Percentiles rank a stretch among this genome's conserved stretches.
phyloP scores from a whole-genome alignment of 2,888 invertebrate species.

The Macaria liturata region DNA sequence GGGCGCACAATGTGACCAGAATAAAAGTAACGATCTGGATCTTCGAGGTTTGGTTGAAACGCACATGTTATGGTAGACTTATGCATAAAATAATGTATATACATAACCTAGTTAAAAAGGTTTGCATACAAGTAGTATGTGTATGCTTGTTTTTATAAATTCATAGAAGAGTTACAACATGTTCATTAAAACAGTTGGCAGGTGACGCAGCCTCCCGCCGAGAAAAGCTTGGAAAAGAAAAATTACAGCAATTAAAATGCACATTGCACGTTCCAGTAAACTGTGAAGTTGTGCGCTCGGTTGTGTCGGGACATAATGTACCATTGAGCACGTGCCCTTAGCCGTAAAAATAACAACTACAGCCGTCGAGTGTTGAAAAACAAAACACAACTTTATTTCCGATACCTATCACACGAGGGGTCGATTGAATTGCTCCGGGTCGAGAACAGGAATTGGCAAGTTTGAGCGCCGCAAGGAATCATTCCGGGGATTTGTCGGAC shows the following conservation, averaged over 20 bases:
- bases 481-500: conserved; percentile 65
- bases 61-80: no score
- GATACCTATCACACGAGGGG: conserved; percentile 54
- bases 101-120: no score
- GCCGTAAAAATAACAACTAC: conserved; percentile 57
- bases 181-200: conserved; percentile 19
- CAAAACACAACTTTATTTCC: conserved; percentile 61
- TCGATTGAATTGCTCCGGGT: conserved; percentile 69
- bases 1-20: conserved; percentile 22
- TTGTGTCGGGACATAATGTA: conserved; percentile 36
- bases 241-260: conserved; percentile 27
- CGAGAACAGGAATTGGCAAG: conserved; percentile 57
- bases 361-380: conserved; percentile 49
- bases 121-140: no score
- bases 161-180: conserved; percentile 12
- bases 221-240: conserved; percentile 13
- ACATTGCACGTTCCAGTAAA: conserved; percentile 24
- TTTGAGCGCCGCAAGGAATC: conserved; percentile 54
- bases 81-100: no score
- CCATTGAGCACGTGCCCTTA: conserved; percentile 40
- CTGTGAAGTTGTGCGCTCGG: conserved; percentile 20
- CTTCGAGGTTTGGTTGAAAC: conserved; percentile 12
- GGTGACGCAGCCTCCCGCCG: conserved; percentile 6
- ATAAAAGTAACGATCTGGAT: conserved; percentile 20
- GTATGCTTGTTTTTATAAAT: no score